Evolutionary conservation across 2,888 invertebrate genomes (phyloP), one percentile per base, ranked within the genome.

Genomic region (Lepidochitona cinerea): DNA sequence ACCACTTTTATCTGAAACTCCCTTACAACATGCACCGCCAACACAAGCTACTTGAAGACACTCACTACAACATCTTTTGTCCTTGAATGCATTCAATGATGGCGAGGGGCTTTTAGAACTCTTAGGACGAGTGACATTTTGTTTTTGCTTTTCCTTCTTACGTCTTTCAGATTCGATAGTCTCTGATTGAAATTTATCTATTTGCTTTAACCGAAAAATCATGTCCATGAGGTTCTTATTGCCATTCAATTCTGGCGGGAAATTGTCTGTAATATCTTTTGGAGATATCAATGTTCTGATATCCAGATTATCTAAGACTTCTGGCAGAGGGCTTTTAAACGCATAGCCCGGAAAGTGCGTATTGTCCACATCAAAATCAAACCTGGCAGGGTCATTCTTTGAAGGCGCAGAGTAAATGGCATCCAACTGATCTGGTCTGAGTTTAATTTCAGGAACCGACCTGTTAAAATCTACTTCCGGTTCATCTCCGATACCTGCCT

Each of bases 21-120:
- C 23, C 49, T 49, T 49, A 49, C 49, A 49, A 76, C 86, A 85
- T 73, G 88, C 87, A 79, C 87, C 86, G 0, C 88, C 88, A 32
- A 83, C 82, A 72, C 88, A 88, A 0, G 86, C 84, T 3, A 82
- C 76, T 75, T 87, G 88, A 33, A 87, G 76, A 70, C 88, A 88
- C 35, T 79, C 75, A 12, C 78, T 66, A 54, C 85, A 85, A 71
- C 87, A 88, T 3, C 84, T 78, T 70, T 77, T 83, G 73, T 85
- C 84, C 70, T 81, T 81, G n/a, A n/a, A n/a, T n/a, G 77, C 71
- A 32, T 71, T 76, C 18, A 32, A 37, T 41, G 41, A 14, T 4
- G 29, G 12, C 14, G 59, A 4, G 26, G 59, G 23, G 4, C 14
- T 29, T 32, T 29, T 59, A 4, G 14, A 2, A 1, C 18, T 18